Conservation (phyloP, 2,113 vertebrate genomes). For the Eublepharis macularius region DNA sequence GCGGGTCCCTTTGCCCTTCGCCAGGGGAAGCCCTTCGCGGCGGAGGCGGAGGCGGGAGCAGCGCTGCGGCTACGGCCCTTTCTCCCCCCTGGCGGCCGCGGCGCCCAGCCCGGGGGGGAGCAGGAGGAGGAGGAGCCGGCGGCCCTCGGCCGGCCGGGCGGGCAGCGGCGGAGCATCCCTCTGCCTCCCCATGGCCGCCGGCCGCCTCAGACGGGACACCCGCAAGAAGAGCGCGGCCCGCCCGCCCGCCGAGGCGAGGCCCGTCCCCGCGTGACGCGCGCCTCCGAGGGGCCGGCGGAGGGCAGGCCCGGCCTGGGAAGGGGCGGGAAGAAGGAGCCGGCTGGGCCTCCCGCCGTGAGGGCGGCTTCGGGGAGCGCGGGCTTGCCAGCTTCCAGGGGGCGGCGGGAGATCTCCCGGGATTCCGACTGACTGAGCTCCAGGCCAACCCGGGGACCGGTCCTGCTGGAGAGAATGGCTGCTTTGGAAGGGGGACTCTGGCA, state of each 20-base stretch:
- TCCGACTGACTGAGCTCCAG: too few species aligned
- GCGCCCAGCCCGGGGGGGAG: background rate
- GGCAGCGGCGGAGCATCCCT: constrained; percentile 26
- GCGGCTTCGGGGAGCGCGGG: background rate
- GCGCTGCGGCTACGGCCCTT: constrained; percentile 6
- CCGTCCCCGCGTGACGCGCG: constrained; percentile 14
- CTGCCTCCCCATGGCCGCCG: constrained; percentile 20
- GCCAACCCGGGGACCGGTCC: too few species aligned
- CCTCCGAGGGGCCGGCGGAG: background rate
- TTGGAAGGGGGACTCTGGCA: too few species aligned
- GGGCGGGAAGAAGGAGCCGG: too few species aligned
- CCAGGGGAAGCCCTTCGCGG: background rate
- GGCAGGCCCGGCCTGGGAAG: background rate
- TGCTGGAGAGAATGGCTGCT: too few species aligned
- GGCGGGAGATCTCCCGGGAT: background rate
- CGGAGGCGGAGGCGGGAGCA: constrained; percentile 11
- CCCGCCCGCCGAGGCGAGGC: background rate
- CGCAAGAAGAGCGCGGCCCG: background rate
- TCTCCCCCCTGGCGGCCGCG: constrained; percentile 13
- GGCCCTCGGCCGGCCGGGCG: constrained; percentile 27
- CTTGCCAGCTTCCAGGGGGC: too few species aligned
- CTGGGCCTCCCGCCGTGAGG: too few species aligned
- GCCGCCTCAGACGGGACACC: background rate
- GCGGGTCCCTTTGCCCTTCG: constrained; percentile 39
- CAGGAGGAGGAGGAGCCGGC: background rate